Evolutionary conservation across 1,140 invertebrate species (phyloP).

Genomic region (Pseudomyrmex flavicornis): DNA sequence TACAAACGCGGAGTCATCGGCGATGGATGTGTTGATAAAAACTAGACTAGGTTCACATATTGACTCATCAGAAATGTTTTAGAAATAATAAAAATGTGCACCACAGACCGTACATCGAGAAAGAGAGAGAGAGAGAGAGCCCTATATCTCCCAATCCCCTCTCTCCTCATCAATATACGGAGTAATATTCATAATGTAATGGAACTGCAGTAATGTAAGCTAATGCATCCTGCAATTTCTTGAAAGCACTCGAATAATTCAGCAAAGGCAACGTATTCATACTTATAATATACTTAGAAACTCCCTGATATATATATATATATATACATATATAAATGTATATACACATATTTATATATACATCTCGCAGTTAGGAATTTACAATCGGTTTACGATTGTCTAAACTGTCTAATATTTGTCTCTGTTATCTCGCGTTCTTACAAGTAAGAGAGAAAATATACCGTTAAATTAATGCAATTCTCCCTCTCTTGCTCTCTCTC

Average conservation of each 20-base stretch:
- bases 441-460: conserved; percentile 29
- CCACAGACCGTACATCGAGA: not conserved
- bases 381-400: conserved; percentile 41
- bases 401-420: conserved; percentile 47
- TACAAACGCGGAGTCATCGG: not conserved
- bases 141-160: conserved; percentile 29
- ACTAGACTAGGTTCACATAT: conserved; percentile 4
- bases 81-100: conserved; percentile 68
- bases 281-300: conserved; percentile 75
- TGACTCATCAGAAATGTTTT: conserved; percentile 62
- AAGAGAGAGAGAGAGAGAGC: not conserved
- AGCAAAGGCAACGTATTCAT: conserved; percentile 71
- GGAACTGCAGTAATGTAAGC: conserved; percentile 75
- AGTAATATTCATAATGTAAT: conserved; percentile 77
- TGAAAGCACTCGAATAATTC: conserved; percentile 76
- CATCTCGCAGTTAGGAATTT: conserved; percentile 52
- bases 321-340: too few relatives aligned
- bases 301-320: conserved; percentile 58
- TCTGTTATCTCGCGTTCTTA: conserved; percentile 9
- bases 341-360: too few relatives aligned
- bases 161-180: conserved; percentile 71
- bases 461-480: conserved; percentile 19
- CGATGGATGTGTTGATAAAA: conserved; percentile 33
- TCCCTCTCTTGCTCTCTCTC: too few relatives aligned
- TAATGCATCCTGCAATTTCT: conserved; percentile 76